Base-by-base conservation (phyloP, 2,113 vertebrate species). In the Malurus cyaneus region DNA sequence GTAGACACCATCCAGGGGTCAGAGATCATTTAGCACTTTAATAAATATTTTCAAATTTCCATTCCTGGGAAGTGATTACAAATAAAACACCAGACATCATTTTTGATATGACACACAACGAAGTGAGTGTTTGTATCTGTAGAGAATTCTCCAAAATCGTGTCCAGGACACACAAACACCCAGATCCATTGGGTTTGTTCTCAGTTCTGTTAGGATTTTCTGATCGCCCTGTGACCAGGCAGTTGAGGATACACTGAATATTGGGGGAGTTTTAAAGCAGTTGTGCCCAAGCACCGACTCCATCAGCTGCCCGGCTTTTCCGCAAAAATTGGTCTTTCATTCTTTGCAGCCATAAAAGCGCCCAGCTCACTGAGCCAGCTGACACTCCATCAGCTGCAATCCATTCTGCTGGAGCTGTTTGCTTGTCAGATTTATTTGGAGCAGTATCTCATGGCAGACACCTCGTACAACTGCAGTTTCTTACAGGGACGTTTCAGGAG, bases 371-470 rank as follows among this genome's bases (percentile, higher is more conserved):
- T 9, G 80, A 74, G 82, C 32, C 44, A 60, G 60, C 89, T 89
- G 79, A 50, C 90, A 61, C 59, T 69, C 76, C 29, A 62, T 79
- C 90, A 71, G 72, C 84, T 59, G 50, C 93, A 65, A 65, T 84
- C 79, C 77, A 54, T 93, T 64, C 19, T 85, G 34, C 80, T 11
- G 44, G 49, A 61, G 85, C 83, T 77, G 61, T 82, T 71, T 85
- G 53, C 85, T 31, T 80, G 94, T 77, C 96, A 92, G 59, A 60
- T 94, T 96, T 94, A 92, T 94, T 88, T 64, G 86, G 32, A 39
- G 93, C 85, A 17, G 39, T 81, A 62, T 74, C 91, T 97, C 95
- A 93, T 2, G 31, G 23, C 71, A 87, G 89, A 69, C 96, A 88
- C 66, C 47, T 76, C 25, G 2, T 79, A 29, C 91, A 65, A 31